phyloP scores from a whole-genome alignment of 2,113 vertebrate species.

The Taurulus bubalis region DNA sequence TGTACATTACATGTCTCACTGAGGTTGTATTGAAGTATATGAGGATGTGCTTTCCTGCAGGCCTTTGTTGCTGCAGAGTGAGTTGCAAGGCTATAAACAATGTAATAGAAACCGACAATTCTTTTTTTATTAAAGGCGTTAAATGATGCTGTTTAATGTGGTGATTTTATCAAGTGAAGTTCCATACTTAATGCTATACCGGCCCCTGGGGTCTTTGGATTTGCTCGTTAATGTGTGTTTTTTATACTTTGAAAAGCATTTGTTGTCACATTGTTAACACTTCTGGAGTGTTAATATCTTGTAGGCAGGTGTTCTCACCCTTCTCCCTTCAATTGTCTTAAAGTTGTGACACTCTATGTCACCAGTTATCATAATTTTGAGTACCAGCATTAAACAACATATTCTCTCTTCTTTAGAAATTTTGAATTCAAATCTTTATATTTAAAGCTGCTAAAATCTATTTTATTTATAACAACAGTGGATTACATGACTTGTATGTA shows the following conservation, averaged over 20 bases:
- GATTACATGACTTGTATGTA: neutral
- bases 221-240: constrained; percentile 21
- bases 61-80: neutral
- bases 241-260: neutral
- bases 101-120: constrained; percentile 36
- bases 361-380: constrained; percentile 5
- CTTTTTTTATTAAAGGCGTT: constrained; percentile 48
- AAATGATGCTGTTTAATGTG: constrained; percentile 65
- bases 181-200: constrained; percentile 10
- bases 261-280: constrained; percentile 25
- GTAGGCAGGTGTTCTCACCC: constrained; percentile 29
- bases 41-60: constrained; percentile 15
- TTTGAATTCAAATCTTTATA: neutral
- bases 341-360: constrained; percentile 18
- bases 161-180: constrained; percentile 34
- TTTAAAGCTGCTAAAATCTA: neutral
- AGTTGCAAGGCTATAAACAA: constrained; percentile 30
- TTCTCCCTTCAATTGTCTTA: constrained; percentile 22
- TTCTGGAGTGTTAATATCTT: constrained; percentile 6
- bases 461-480: neutral
- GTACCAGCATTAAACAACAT: neutral
- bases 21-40: constrained; percentile 55
- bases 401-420: constrained; percentile 4
- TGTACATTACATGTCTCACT: constrained; percentile 50
- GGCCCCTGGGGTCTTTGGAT: constrained; percentile 7